These are phyloP conservation scores for Hippopotamyrus pictus DNA, from an alignment of 2,797 vertebrate genomes.

Conservation along the genomic window DNA sequence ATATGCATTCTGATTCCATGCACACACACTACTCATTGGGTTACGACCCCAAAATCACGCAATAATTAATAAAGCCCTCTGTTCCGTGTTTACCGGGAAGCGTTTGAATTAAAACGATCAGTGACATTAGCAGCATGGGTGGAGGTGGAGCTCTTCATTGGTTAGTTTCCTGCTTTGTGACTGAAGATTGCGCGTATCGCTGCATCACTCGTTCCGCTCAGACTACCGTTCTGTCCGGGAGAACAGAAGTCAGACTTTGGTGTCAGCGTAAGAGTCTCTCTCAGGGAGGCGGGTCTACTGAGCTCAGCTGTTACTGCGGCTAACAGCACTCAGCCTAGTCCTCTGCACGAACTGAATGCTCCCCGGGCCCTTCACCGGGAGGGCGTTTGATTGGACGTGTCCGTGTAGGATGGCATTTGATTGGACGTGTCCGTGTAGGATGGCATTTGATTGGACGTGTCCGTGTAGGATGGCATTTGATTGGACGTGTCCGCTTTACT, in stretches of 20 bases:
- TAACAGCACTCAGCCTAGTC: conserved; percentile 46
- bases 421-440: conserved; percentile 18
- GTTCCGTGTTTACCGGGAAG: background rate
- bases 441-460: conserved; percentile 6
- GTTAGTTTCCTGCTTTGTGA: background rate
- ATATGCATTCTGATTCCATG: background rate
- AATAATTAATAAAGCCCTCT: background rate
- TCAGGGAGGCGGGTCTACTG: background rate
- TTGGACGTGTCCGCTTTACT: conserved; percentile 22
- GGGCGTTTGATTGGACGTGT: conserved; percentile 12
- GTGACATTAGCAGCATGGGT: background rate
- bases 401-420: conserved; percentile 15
- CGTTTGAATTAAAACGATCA: background rate
- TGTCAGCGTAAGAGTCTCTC: background rate
- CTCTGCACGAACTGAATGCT: conserved; percentile 10
- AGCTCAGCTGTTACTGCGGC: background rate
- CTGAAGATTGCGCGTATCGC: background rate
- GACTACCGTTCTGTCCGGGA: background rate
- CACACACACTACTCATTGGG: background rate
- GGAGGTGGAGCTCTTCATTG: no score
- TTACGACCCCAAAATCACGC: background rate
- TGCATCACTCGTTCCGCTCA: background rate
- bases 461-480: conserved; percentile 16
- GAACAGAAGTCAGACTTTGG: background rate
- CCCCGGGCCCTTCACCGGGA: conserved; percentile 30